Conservation (phyloP, 2,113 vertebrate species). For the Indicator maculatus region DNA sequence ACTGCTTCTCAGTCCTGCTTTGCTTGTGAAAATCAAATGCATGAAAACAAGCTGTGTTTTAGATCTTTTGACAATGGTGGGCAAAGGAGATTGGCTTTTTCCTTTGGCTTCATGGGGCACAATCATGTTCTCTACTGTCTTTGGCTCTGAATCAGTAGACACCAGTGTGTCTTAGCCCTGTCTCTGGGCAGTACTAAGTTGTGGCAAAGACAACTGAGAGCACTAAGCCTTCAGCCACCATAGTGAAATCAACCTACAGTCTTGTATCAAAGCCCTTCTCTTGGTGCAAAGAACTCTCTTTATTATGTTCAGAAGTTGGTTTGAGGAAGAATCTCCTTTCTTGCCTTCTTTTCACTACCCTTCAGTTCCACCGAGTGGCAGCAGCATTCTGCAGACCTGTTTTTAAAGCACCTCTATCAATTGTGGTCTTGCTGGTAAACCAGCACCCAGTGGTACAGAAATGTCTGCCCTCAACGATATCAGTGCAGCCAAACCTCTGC, state of each 20-base stretch:
- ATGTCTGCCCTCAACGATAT: neutral
- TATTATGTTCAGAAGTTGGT: neutral
- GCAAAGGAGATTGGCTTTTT: neutral
- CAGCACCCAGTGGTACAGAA: neutral
- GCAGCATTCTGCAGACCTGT: conserved; percentile 17
- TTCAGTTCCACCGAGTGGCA: conserved; percentile 64
- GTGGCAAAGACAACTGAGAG: neutral
- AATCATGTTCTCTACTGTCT: neutral
- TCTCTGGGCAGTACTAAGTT: neutral
- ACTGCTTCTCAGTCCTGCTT: neutral
- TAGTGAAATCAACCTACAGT: neutral
- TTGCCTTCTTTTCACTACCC: conserved; percentile 33
- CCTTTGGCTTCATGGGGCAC: neutral
- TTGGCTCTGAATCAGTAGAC: neutral
- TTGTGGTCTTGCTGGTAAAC: neutral
- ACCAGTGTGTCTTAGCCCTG: neutral
- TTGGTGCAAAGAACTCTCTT: neutral
- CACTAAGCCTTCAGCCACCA: neutral
- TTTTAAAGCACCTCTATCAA: neutral
- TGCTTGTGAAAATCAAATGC: neutral
- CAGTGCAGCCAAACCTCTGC: neutral
- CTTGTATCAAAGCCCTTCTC: neutral
- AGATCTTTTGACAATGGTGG: neutral
- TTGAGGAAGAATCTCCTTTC: neutral
- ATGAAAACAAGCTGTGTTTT: neutral